Base-by-base conservation (phyloP, 1,140 invertebrate genomes). In the Tetramorium parvispinum region DNA sequence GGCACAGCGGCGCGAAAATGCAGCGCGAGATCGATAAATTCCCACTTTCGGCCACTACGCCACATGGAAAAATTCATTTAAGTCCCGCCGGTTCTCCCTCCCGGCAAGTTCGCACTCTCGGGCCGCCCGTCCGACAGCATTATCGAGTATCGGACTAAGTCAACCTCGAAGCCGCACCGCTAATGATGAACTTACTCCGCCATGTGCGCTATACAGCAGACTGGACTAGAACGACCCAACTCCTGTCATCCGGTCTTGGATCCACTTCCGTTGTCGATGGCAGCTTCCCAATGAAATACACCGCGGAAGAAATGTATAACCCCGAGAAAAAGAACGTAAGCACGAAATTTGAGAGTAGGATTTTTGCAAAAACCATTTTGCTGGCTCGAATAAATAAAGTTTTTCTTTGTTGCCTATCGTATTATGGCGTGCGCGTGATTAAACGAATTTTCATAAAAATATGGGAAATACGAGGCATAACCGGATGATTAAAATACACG, bases 71-170 rank as follows among this genome's bases (percentile, higher is more conserved):
- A 83, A 75, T 83, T 73, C 68, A 73, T 83, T 83, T 75, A 83
- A 75, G 66, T 49, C 18, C 18, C 68, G 46, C 46, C 46, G 49
- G 32, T 70, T 46, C 21, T 57, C n/a, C 65, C 65, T 49, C 3
- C 32, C 66, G 24, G 37, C 2, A 71, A 82, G 79, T 81, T 70
- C 53, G 55, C 68, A 53, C 27, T 63, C 59, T 32, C 76, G 24
- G 18, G 24, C 43, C 24, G 24, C 49, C 49, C 51, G 51, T 82
- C 51, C 51, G n/a, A 75, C 55, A 59, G 13, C 53, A 53, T 83
- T 83, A 83, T 83, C 70, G 79, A 83, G 53, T 83, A 83, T 83
- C 79, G 79, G 43, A 49, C 53, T 73, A 83, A 83, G 79, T 83
- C 79, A 61, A 83, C 68, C 68, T 61, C 40, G 68, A 73, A 73